Percentiles rank a stretch among this genome's conserved stretches.
These are phyloP conservation scores for Alectura lathami DNA, from an alignment of 2,113 vertebrate genomes.

Conservation along the genomic window DNA sequence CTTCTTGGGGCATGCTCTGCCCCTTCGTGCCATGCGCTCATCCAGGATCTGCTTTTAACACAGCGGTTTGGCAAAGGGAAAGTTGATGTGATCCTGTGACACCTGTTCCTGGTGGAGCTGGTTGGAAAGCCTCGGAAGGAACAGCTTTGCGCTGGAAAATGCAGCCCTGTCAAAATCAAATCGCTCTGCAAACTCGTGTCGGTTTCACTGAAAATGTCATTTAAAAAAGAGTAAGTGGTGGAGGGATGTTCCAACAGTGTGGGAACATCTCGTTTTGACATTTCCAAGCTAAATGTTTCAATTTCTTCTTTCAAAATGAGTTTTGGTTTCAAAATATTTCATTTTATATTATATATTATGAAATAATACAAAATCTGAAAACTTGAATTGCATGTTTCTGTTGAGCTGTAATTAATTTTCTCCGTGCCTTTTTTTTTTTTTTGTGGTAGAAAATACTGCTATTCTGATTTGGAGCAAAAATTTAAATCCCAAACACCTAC, in stretches of 20 bases:
- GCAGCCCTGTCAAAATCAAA: conserved; percentile 4
- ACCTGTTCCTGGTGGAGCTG: background rate
- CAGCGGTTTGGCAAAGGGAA: background rate
- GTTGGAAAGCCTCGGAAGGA: conserved; percentile 28
- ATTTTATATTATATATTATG: conserved; percentile 8
- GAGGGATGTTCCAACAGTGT: conserved; percentile 49
- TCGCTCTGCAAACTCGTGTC: background rate
- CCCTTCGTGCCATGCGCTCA: background rate
- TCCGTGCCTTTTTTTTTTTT: background rate
- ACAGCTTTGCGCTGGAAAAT: conserved; percentile 46
- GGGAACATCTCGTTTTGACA: conserved; percentile 43
- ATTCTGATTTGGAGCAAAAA: background rate
- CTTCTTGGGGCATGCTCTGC: background rate
- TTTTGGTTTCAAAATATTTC: conserved; percentile 53
- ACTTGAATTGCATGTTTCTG: background rate
- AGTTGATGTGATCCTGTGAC: background rate
- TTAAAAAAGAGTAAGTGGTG: conserved; percentile 44
- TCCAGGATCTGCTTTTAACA: background rate
- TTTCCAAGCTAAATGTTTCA: conserved; percentile 46
- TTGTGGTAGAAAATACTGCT: background rate
- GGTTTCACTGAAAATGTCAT: conserved; percentile 48
- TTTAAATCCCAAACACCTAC: background rate
- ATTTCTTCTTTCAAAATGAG: conserved; percentile 33
- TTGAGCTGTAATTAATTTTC: background rate
- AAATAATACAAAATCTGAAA: conserved; percentile 17